These are phyloP conservation scores for Hyles lineata DNA, from an alignment of 2,888 invertebrate genomes.

Conservation along the genomic window DNA sequence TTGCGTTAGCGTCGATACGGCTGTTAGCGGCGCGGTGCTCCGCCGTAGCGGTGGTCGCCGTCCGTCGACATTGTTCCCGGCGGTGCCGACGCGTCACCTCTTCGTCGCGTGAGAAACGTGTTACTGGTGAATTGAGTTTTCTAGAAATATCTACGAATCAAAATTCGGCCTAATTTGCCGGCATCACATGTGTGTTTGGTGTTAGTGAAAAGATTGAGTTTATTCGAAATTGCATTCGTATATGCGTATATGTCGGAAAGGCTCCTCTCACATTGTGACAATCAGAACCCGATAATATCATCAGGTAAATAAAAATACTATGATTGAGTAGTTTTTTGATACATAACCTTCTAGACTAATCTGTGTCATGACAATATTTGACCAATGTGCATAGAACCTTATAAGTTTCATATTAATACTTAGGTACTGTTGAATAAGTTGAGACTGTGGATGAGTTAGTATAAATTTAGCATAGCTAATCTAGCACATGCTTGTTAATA, in stretches of 20 bases:
- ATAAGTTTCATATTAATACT: no score
- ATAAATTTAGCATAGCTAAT: no score
- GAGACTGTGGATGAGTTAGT: no score
- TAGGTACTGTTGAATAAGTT: no score
- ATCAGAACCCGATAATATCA: neutral
- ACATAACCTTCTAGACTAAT: no score
- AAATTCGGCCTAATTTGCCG: conserved; percentile 1
- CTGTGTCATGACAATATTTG: no score
- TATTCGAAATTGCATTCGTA: neutral
- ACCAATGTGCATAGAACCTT: no score
- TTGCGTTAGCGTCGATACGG: conserved; percentile 55
- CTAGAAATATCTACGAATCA: conserved; percentile 59
- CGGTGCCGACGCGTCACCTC: conserved; percentile 76
- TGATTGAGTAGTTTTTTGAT: no score
- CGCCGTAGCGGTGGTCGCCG: conserved; percentile 64
- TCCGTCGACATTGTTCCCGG: conserved; percentile 70
- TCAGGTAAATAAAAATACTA: neutral
- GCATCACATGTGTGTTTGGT: conserved; percentile 11
- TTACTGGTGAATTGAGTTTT: conserved; percentile 64
- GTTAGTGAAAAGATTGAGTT: conserved; percentile 24
- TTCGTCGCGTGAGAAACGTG: conserved; percentile 67
- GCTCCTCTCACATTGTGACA: neutral
- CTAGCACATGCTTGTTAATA: no score
- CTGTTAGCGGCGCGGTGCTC: conserved; percentile 60
- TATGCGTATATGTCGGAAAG: neutral